Percentiles rank a stretch among this genome's conserved stretches.
These are phyloP conservation scores for Dicranocentrus wangi DNA, from an alignment of 2,888 invertebrate genomes.

Conservation along the genomic window DNA sequence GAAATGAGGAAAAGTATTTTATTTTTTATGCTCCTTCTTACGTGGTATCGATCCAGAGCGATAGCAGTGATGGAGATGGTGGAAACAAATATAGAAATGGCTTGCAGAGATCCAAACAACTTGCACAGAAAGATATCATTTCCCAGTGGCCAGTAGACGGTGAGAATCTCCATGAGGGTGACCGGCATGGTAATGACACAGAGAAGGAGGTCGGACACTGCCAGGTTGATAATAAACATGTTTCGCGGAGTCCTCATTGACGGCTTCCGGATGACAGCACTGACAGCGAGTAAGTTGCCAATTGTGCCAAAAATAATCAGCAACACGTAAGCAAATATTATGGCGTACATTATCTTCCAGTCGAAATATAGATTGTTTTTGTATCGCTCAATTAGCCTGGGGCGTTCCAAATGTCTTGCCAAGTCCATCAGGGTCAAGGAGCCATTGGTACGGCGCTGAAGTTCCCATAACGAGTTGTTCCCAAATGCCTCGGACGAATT, in stretches of 20 bases:
- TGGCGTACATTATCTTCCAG: conserved; percentile 81
- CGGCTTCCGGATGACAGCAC: conserved; percentile 85
- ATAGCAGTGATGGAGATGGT: conserved; percentile 95
- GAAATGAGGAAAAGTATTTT: neutral
- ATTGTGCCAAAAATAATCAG: conserved; percentile 87
- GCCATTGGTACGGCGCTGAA: too few relatives aligned
- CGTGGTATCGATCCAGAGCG: conserved; percentile 86
- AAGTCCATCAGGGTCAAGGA: neutral
- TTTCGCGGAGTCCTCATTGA: conserved; percentile 94
- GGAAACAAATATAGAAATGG: conserved; percentile 92
- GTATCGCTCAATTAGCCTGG: conserved; percentile 68
- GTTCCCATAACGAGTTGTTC: neutral
- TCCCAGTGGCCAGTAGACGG: conserved; percentile 90
- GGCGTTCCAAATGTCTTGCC: neutral
- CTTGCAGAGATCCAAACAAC: conserved; percentile 89
- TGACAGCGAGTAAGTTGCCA: conserved; percentile 90
- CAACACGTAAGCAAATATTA: conserved; percentile 83
- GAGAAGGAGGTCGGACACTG: conserved; percentile 78
- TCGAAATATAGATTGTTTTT: conserved; percentile 81
- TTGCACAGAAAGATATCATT: conserved; percentile 86
- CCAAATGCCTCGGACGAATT: neutral
- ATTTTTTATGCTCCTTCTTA: conserved; percentile 54
- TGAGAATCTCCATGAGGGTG: conserved; percentile 89
- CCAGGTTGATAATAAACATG: conserved; percentile 93
- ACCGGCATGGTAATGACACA: conserved; percentile 93